Percentiles rank a stretch among this genome's conserved stretches.
These are phyloP conservation scores for Megathymus violae DNA, from an alignment of 1,140 invertebrate genomes.

Conservation along the genomic window DNA sequence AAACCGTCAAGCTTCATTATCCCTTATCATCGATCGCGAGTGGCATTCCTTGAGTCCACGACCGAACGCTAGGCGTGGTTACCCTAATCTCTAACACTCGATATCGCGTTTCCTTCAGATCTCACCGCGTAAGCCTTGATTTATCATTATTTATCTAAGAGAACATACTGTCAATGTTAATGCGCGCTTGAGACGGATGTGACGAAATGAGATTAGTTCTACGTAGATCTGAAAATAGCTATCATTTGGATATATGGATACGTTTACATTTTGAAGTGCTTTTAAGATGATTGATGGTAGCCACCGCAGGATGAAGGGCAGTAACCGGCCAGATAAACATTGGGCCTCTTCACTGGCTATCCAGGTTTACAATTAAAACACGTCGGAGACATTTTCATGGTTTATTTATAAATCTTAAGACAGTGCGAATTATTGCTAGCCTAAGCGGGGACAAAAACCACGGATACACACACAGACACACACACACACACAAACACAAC, in stretches of 20 bases:
- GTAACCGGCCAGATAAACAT: too few species aligned
- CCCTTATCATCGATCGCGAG: constrained; percentile 31
- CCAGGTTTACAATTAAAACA: too few species aligned
- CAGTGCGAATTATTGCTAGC: too few species aligned
- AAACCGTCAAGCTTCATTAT: constrained; percentile 35
- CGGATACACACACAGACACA: too few species aligned
- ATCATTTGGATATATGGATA: neutral
- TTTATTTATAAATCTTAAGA: too few species aligned
- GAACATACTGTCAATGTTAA: constrained; percentile 55
- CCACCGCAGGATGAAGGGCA: too few species aligned
- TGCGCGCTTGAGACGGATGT: constrained; percentile 44
- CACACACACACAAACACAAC: too few species aligned
- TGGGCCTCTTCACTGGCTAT: too few species aligned
- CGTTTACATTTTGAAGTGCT: too few species aligned
- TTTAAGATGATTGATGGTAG: too few species aligned
- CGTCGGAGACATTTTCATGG: too few species aligned
- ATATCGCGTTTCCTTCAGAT: constrained; percentile 52
- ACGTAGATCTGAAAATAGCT: constrained; percentile 3
- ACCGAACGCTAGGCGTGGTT: constrained; percentile 48
- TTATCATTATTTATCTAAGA: constrained; percentile 62
- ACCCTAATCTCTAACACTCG: constrained; percentile 46
- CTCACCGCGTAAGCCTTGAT: constrained; percentile 66
- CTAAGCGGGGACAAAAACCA: too few species aligned
- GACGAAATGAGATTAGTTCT: constrained; percentile 51
- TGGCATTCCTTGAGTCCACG: constrained; percentile 38